These are phyloP conservation scores for Benitochromis conjunctus DNA, from an alignment of 2,113 vertebrate genomes.

Conservation along the genomic window DNA sequence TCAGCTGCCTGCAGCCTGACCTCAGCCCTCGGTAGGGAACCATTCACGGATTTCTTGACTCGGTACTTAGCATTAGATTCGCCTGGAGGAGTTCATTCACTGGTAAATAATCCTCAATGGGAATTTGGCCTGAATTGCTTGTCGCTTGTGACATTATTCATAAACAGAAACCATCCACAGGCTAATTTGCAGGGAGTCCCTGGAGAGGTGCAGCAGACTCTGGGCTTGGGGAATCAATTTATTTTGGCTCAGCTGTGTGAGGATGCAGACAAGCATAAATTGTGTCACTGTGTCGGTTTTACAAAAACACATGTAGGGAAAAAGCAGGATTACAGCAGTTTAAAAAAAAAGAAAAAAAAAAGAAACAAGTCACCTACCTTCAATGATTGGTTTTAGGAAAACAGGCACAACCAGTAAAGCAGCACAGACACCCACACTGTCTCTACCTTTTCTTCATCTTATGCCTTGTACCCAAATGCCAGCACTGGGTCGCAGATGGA, in stretches of 20 bases:
- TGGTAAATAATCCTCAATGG: not conserved
- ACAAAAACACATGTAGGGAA: not conserved
- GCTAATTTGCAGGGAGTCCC: not conserved
- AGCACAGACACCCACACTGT: not conserved
- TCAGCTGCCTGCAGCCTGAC: constrained; percentile 67
- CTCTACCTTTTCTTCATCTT: accelerated
- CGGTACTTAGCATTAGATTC: not conserved
- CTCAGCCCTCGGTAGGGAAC: constrained; percentile 74
- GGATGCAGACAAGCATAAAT: not conserved
- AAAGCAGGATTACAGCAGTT: not conserved
- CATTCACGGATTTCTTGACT: not conserved
- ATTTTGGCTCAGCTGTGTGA: not conserved
- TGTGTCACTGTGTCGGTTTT: not conserved
- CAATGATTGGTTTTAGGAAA: accelerated
- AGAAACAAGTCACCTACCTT: not conserved
- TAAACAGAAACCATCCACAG: not conserved
- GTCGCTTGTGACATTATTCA: not conserved
- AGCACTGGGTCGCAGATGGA: not conserved
- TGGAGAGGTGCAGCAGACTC: not conserved
- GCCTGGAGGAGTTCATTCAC: not conserved
- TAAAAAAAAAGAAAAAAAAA: accelerated
- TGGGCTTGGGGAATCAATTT: not conserved
- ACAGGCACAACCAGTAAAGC: not conserved
- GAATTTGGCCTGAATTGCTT: not conserved
- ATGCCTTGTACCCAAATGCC: not conserved